phyloP scores from a whole-genome alignment of 2,797 vertebrate genomes.

The Fistularia commersonii region DNA sequence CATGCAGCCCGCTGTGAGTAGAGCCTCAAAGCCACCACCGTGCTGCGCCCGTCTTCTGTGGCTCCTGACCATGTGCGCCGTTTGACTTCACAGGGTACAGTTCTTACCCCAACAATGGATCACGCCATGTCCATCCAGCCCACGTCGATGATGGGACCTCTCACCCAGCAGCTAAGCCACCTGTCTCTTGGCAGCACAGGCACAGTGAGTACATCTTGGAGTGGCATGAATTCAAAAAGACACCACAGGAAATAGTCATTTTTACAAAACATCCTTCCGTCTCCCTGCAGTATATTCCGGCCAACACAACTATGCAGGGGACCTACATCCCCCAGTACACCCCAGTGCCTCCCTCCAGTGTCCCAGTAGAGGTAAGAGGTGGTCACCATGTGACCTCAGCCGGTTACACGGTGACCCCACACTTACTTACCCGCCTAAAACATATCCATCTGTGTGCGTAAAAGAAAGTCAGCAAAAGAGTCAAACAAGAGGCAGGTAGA shows the following conservation, averaged over 20 bases:
- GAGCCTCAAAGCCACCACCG: neutral
- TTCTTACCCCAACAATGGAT: constrained; percentile 88
- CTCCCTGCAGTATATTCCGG: constrained; percentile 81
- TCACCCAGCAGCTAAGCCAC: constrained; percentile 90
- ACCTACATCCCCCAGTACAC: constrained; percentile 89
- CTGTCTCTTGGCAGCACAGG: constrained; percentile 86
- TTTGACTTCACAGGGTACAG: constrained; percentile 75
- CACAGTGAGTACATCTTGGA: constrained; percentile 75
- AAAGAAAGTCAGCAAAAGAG: no score
- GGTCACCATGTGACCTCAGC: neutral
- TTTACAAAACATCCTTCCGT: constrained; percentile 23
- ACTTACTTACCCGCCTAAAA: no score
- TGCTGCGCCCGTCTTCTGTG: neutral
- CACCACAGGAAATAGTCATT: neutral
- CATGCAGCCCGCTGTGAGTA: constrained; percentile 91
- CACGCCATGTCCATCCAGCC: constrained; percentile 91
- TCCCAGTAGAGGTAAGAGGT: constrained; percentile 82
- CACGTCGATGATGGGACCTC: constrained; percentile 89
- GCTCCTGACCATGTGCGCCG: neutral
- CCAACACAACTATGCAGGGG: constrained; percentile 86
- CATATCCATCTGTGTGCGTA: no score
- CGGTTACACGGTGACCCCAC: neutral
- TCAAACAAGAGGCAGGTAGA: no score
- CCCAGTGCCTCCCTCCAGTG: constrained; percentile 83
- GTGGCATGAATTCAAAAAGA: neutral